Evolutionary conservation across 2,797 vertebrate species (phyloP).

Genomic region (Taeniopygia guttata): DNA sequence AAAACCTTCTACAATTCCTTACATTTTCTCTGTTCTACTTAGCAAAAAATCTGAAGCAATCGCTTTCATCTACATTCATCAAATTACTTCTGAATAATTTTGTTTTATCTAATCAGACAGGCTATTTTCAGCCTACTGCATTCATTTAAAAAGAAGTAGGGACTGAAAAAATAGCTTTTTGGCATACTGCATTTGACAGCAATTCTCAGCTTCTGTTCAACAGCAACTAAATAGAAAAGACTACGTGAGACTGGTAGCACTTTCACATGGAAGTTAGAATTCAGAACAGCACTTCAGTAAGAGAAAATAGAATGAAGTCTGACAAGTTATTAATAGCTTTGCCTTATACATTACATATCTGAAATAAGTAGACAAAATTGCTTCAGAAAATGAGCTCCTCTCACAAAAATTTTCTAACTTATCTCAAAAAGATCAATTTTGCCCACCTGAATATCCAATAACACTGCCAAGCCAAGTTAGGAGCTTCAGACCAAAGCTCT

Average conservation of each 20-base stretch:
- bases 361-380: neutral
- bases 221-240: neutral
- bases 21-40: slow-evolving; percentile 9
- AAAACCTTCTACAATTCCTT: neutral
- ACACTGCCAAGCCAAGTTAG: slow-evolving; percentile 90
- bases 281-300: neutral
- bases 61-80: slow-evolving; percentile 11
- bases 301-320: neutral
- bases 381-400: neutral
- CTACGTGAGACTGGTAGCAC: neutral
- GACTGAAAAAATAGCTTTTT: slow-evolving; percentile 7
- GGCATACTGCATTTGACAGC: neutral
- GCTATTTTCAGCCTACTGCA: slow-evolving; percentile 38
- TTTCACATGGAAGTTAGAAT: neutral
- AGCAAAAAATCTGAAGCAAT: slow-evolving; percentile 6
- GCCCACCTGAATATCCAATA: slow-evolving; percentile 92
- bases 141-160: slow-evolving; percentile 4
- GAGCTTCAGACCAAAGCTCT: slow-evolving; percentile 92
- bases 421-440: neutral
- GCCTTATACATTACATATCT: neutral
- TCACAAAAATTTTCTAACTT: neutral
- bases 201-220: neutral
- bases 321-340: slow-evolving; percentile 19
- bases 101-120: slow-evolving; percentile 33
- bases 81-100: slow-evolving; percentile 36